These are phyloP conservation scores for Gonatopus flavifemur DNA, from an alignment of 1,140 invertebrate genomes.

Conservation along the genomic window DNA sequence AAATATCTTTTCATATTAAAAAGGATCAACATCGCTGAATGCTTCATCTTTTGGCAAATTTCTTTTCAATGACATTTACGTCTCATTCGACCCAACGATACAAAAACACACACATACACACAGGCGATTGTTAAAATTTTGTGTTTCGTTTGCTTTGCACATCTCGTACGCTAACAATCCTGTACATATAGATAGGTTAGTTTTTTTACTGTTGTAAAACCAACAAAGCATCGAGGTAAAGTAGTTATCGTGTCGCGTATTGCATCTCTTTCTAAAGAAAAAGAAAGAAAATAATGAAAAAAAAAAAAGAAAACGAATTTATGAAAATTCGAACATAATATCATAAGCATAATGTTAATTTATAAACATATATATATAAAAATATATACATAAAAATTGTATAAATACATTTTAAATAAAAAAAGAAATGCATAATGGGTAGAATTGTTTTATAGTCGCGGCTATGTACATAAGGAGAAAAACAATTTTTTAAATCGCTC, in stretches of 20 bases:
- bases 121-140: constrained; percentile 6
- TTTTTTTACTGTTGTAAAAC: constrained; percentile 43
- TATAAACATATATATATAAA: constrained; percentile 14
- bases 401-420: not conserved
- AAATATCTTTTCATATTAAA: constrained; percentile 4
- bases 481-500: too few species aligned
- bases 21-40: not conserved
- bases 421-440: not conserved
- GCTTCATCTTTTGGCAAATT: not conserved
- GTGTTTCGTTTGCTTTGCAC: constrained; percentile 24
- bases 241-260: constrained; percentile 10
- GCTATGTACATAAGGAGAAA: constrained; percentile 23
- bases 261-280: constrained; percentile 1
- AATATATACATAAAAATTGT: not conserved
- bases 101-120: constrained; percentile 1
- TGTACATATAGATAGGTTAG: constrained; percentile 51
- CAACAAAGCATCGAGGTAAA: constrained; percentile 12
- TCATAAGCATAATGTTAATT: constrained; percentile 23
- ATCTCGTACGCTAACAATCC: constrained; percentile 23
- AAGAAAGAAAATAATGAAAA: not conserved
- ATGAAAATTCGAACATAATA: constrained; percentile 2
- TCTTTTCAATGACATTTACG: not conserved
- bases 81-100: not conserved
- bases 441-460: constrained; percentile 25
- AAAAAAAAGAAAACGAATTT: not conserved